Evolutionary conservation across 2,113 vertebrate species (phyloP), one percentile per base, ranked within the genome.

Genomic region (Rattus rattus): DNA sequence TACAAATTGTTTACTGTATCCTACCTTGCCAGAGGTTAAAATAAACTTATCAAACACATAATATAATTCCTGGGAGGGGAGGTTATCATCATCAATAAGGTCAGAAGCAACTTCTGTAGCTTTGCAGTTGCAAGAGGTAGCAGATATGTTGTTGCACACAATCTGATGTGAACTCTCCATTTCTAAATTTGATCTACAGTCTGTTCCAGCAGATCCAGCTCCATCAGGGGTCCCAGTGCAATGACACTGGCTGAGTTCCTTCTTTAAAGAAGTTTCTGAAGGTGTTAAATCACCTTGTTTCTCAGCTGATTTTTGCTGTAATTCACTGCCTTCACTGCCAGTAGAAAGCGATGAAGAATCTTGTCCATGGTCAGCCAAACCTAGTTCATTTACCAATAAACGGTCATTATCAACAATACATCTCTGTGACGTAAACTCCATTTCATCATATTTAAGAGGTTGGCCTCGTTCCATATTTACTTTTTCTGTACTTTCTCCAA

Each of bases 21-120:
- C 98, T 98, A 99, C 99, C 99, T 99, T 99, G 98, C 99, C 99
- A 94, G 99, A 99, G 54, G 99, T 99, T 98, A 99, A 99, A 98
- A 99, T 99, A 99, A 99, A 99, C 98, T 99, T 99, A 98, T 99
- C 99, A 97, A 99, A 99, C 91, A 99, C 98, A 97, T 99, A 99
- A 98, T 99, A 98, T 97, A 99, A 99, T 93, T 99, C 99, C 77
- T 99, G 99, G 70, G 98, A 95, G 24, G 98, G 69, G 67, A 98
- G 96, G 24, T 91, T 98, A 56, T 96, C 98, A 75, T 98, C 97
- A 98, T 98, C 97, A 97, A 97, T 97, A 98, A 97, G 95, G 90
- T 98, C 97, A 75, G 87, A 98, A 96, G 95, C 93, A 96, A 98
- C 98, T 97, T 98, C 98, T 97, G 11, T 79, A 98, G 98, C 96